A percentile compares a stretch with the other conserved stretches of the same genome.
Evolutionary conservation across 35 echinoderm and acorn worm genomes (phyloP).

Genomic region (Apostichopus japonicus): DNA sequence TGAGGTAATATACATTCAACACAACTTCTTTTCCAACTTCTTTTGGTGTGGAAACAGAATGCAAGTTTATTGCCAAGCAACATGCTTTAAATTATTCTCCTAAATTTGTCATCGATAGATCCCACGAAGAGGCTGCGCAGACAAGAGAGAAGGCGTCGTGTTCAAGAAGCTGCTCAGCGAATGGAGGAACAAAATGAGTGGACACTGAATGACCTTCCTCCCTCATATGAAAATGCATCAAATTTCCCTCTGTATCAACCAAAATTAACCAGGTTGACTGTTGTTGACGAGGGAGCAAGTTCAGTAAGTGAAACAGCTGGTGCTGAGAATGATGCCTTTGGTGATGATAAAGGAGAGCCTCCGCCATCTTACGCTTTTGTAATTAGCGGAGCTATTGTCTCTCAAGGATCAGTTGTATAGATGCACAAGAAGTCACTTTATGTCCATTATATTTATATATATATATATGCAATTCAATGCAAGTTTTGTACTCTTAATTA

Average conservation of each 20-base stretch:
- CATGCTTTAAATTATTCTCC: no score
- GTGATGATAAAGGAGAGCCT: not conserved
- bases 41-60: no score
- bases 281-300: no score
- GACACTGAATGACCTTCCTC: constrained; percentile 16
- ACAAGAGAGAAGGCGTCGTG: not conserved
- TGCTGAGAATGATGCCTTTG: not conserved
- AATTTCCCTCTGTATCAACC: constrained; percentile 33
- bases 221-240: constrained; percentile 3
- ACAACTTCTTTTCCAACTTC: no score
- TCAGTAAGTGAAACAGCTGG: not conserved
- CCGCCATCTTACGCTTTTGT: constrained; percentile 32
- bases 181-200: not conserved
- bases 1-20: no score
- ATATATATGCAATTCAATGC: no score
- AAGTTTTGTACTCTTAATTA: no score
- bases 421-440: not conserved
- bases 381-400: not conserved
- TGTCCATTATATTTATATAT: no score
- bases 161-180: not conserved
- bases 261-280: not conserved
- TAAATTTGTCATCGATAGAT: not conserved
- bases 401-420: not conserved
- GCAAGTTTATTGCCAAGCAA: no score
- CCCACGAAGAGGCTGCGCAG: constrained; percentile 1